These are phyloP conservation scores for Ataeniobius toweri DNA, from an alignment of 2,797 vertebrate genomes.

Conservation along the genomic window DNA sequence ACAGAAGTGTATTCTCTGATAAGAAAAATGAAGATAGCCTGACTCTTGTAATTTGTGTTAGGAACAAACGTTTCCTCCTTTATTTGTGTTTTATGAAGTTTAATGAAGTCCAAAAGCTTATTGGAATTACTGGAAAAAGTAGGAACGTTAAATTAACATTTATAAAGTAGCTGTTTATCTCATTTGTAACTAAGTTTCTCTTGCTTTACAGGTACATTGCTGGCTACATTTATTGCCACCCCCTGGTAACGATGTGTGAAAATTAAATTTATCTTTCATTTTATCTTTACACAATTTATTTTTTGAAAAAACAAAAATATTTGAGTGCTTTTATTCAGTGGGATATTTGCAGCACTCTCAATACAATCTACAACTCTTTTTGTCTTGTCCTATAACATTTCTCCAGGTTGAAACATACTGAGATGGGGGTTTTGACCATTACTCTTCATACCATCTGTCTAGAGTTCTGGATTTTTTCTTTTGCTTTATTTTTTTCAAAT, in stretches of 20 bases:
- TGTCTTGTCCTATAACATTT: background rate
- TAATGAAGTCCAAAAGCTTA: background rate
- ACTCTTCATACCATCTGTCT: background rate
- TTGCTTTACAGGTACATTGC: too few species aligned
- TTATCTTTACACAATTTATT: too few species aligned
- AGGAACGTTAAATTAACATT: background rate
- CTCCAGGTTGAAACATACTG: background rate
- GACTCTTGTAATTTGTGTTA: background rate
- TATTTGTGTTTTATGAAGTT: background rate
- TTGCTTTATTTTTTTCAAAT: background rate
- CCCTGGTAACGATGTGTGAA: too few species aligned
- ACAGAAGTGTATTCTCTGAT: constrained; percentile 47
- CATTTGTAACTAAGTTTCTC: too few species aligned
- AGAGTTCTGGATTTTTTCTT: background rate
- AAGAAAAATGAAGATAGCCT: background rate
- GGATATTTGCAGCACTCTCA: too few species aligned
- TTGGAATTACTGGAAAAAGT: background rate
- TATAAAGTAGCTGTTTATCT: background rate
- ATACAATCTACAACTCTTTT: background rate
- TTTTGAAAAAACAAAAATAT: too few species aligned
- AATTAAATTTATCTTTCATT: too few species aligned
- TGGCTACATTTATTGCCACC: too few species aligned
- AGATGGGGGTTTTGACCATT: background rate
- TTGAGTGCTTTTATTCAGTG: too few species aligned
- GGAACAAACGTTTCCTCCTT: background rate